Percentiles rank a stretch among this genome's conserved stretches.
Evolutionary conservation across 1,140 invertebrate genomes (phyloP).

Genomic region (Thaumatotibia leucotreta): DNA sequence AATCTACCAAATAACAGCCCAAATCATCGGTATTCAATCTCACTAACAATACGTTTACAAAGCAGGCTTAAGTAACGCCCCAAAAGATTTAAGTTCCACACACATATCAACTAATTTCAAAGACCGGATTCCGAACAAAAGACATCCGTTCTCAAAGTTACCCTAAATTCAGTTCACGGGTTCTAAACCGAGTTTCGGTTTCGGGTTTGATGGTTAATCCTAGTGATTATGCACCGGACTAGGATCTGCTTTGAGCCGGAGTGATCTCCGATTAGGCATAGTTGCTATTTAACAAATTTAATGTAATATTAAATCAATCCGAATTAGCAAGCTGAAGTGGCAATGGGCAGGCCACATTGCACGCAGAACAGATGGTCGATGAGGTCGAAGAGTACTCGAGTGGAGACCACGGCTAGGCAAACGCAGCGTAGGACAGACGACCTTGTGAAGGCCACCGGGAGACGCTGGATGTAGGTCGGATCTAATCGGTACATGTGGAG

Average conservation of each 20-base stretch:
- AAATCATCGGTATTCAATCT: background rate
- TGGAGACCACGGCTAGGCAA: too few relatives aligned
- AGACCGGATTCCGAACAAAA: background rate
- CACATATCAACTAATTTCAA: background rate
- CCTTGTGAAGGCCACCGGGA: too few relatives aligned
- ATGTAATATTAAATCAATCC: too few relatives aligned
- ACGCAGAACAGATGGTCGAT: too few relatives aligned
- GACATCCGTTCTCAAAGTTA: background rate
- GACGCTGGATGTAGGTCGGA: too few relatives aligned
- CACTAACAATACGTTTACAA: background rate
- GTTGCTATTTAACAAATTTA: too few relatives aligned
- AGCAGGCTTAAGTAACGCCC: background rate
- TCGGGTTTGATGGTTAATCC: background rate
- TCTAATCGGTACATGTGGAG: too few relatives aligned
- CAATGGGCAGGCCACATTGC: too few relatives aligned
- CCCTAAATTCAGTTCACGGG: background rate
- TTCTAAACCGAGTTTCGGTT: background rate
- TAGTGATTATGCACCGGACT: background rate
- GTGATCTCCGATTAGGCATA: background rate
- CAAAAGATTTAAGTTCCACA: background rate
- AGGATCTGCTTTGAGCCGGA: background rate
- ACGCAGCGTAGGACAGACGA: too few relatives aligned
- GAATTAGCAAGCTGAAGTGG: too few relatives aligned
- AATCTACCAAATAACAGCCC: too few relatives aligned
- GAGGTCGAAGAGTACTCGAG: too few relatives aligned